These are phyloP conservation scores for Cuculus canorus DNA, from an alignment of 2,797 vertebrate species.

Conservation along the genomic window DNA sequence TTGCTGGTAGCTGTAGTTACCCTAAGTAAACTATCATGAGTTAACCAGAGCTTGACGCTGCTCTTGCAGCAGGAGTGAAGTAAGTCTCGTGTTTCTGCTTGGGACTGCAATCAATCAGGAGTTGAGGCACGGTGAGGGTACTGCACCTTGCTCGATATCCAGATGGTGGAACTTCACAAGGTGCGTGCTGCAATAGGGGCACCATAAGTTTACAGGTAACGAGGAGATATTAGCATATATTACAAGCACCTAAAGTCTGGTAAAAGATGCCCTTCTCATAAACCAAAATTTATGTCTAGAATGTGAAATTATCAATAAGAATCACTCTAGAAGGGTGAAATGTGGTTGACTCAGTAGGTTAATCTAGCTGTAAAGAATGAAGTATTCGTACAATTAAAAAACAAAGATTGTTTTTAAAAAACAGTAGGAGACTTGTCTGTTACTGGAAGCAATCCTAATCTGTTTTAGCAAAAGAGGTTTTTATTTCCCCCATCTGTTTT, in stretches of 20 bases:
- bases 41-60: neutral
- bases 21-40: neutral
- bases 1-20: neutral
- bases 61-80: neutral
- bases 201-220: neutral
- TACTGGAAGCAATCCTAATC: constrained; percentile 20
- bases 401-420: neutral
- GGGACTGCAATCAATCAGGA: neutral
- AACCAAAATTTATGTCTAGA: neutral
- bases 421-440: neutral
- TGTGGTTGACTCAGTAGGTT: neutral
- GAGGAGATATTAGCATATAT: neutral
- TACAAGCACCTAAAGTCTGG: neutral
- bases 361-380: neutral
- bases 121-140: neutral
- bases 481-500: constrained; percentile 2
- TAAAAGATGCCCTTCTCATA: neutral
- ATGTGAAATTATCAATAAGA: neutral
- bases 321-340: neutral
- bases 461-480: constrained; percentile 26
- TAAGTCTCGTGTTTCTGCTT: neutral
- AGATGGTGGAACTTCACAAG: neutral
- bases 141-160: neutral
- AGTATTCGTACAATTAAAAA: neutral
- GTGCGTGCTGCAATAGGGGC: neutral